These are phyloP conservation scores for Crossoptilon crossoptilon DNA, from an alignment of 2,797 vertebrate species.

Conservation along the genomic window DNA sequence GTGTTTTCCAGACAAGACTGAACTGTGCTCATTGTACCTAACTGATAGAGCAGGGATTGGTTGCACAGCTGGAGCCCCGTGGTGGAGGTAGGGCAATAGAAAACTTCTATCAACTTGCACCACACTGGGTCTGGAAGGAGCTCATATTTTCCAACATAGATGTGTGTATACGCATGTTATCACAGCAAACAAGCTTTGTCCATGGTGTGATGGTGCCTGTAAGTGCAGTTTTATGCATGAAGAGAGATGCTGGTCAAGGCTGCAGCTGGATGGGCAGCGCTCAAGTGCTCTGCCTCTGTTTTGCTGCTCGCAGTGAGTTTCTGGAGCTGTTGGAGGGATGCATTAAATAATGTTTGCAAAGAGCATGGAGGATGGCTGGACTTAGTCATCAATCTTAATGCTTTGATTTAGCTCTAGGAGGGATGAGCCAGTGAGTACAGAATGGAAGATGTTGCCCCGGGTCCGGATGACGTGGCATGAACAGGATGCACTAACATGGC, in stretches of 20 bases:
- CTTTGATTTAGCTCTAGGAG: not conserved
- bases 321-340: not conserved
- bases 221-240: not conserved
- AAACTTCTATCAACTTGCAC: not conserved
- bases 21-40: not conserved
- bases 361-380: not conserved
- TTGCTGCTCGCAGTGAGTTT: rapidly evolving
- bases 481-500: rapidly evolving
- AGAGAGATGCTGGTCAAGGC: not conserved
- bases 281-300: not conserved
- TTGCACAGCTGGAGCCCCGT: not conserved
- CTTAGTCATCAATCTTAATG: not conserved
- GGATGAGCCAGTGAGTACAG: not conserved
- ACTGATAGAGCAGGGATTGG: not conserved
- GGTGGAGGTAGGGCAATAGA: not conserved
- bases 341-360: not conserved
- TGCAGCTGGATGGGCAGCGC: not conserved
- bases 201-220: not conserved
- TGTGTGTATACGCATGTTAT: not conserved
- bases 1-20: not conserved
- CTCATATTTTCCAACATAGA: not conserved
- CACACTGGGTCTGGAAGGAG: not conserved
- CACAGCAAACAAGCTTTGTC: not conserved
- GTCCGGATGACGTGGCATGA: not conserved
- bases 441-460: not conserved